Conservation (phyloP, 2,113 vertebrate species). For the Dolichallabes microphthalmus region DNA sequence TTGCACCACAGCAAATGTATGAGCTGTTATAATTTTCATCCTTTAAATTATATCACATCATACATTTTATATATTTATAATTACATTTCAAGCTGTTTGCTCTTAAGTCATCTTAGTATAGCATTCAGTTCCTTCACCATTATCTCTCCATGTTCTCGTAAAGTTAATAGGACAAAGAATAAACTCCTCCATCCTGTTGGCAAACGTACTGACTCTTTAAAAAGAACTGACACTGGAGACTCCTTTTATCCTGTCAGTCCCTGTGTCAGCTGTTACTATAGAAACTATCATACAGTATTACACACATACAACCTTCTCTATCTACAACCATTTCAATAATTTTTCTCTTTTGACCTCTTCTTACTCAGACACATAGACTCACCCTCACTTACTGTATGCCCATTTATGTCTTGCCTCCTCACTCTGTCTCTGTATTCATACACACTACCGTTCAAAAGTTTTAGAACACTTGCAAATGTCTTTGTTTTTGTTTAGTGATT, state of each 20-base stretch:
- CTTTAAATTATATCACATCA: not conserved
- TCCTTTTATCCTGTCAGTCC: not conserved
- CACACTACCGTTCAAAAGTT: too few relatives aligned
- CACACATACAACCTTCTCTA: not conserved
- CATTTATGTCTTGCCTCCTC: slow-evolving; percentile 18
- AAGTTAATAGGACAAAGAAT: not conserved
- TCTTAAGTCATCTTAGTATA: not conserved
- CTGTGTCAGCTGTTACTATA: not conserved
- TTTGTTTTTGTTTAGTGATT: too few relatives aligned
- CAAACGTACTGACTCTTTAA: not conserved
- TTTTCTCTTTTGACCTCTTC: not conserved
- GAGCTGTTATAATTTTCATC: not conserved
- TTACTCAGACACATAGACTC: not conserved
- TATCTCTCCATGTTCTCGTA: too few relatives aligned
- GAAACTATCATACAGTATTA: not conserved
- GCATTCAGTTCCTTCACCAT: not conserved
- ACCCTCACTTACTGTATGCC: not conserved
- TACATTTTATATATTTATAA: not conserved
- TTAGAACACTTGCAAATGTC: too few relatives aligned
- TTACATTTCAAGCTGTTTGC: not conserved
- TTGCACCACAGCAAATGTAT: not conserved
- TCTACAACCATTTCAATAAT: not conserved
- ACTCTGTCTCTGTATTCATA: slow-evolving; percentile 21
- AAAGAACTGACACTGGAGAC: not conserved
- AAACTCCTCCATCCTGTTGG: not conserved